A percentile compares a stretch with the other conserved stretches of the same genome.
These are phyloP conservation scores for Manduca sexta DNA, from an alignment of 1,140 invertebrate genomes.

Conservation along the genomic window DNA sequence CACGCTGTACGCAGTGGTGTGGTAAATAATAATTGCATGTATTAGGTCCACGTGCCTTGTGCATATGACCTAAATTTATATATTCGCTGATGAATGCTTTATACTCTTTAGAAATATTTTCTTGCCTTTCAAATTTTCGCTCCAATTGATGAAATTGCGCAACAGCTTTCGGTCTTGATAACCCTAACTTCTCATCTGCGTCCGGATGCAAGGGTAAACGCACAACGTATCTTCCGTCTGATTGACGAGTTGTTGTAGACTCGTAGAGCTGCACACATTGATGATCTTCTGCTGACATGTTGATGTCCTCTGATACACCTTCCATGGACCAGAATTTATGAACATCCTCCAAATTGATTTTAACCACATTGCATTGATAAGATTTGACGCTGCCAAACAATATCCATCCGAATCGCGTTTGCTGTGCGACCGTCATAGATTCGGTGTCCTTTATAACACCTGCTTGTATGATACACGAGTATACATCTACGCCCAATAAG, in stretches of 20 bases:
- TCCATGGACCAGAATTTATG: conserved; percentile 15
- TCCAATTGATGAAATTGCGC: background rate
- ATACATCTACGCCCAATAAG: conserved; percentile 20
- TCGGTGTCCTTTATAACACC: conserved; percentile 10
- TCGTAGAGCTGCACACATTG: background rate
- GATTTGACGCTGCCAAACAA: conserved; percentile 11
- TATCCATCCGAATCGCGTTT: conserved; percentile 14
- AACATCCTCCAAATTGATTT: conserved; percentile 8
- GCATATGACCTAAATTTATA: too few species aligned
- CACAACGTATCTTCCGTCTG: conserved; percentile 10
- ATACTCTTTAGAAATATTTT: too few species aligned
- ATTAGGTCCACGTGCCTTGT: too few species aligned
- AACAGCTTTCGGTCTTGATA: background rate
- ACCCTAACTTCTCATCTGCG: background rate
- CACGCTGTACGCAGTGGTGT: too few species aligned
- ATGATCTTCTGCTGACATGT: background rate
- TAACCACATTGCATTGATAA: conserved; percentile 12
- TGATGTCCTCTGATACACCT: conserved; percentile 6
- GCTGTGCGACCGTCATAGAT: conserved; percentile 7
- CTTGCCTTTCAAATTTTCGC: background rate
- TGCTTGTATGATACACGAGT: conserved; percentile 14
- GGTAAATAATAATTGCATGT: too few species aligned
- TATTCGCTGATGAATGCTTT: too few species aligned
- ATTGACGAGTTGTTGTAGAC: background rate
- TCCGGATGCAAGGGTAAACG: conserved; percentile 2